Evolutionary conservation across 2,797 vertebrate genomes (phyloP), one percentile per base, ranked within the genome.

Genomic region (Gymnocypris eckloni): DNA sequence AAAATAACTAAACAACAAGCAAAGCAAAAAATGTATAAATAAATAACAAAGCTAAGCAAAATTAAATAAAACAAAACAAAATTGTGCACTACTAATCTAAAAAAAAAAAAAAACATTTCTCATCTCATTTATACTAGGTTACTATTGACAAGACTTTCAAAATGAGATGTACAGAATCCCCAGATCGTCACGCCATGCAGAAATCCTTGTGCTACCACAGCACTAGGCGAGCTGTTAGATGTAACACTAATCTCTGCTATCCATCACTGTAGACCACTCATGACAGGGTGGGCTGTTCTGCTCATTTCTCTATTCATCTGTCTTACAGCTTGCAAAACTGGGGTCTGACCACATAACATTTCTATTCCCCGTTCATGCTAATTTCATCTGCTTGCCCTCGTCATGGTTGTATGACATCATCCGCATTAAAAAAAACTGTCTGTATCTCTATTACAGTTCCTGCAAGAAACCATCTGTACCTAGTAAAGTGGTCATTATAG

Each of bases 231-330:
- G 39, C 67, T 61, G 54, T 80, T 22, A 50, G 73, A 81, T 83
- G 83, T 81, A 86, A 67, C 82, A 71, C 52, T 20, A 33, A 69
- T 81, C 66, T 59, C 54, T 50, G 85, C 76, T 61, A 88, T 90
- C 78, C 86, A 88, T 90, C 88, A 84, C 73, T 11, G 16, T 52
- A 56, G 70, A 83, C 69, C 72, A 22, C 64, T 86, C 77, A 41
- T 87, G 83, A 59, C 64, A 48, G 83, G 78, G 37, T 83, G 72
- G 81, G 72, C 77, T 83, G 71, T 85, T 86, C 83, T 71, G 16
- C 61, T 83, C 79, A 52, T 67, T 79, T 85, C 79, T 43, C 76
- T 75, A 43, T 88, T 86, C 85, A 88, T 89, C 83, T 28, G 76
- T 88, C 81, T 88, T 85, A 69, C 56, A 83, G 72, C 59, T 76